Evolutionary conservation across 92 coral and sea anemone genomes (phyloP).

Genomic region (Parazoanthus darwini): DNA sequence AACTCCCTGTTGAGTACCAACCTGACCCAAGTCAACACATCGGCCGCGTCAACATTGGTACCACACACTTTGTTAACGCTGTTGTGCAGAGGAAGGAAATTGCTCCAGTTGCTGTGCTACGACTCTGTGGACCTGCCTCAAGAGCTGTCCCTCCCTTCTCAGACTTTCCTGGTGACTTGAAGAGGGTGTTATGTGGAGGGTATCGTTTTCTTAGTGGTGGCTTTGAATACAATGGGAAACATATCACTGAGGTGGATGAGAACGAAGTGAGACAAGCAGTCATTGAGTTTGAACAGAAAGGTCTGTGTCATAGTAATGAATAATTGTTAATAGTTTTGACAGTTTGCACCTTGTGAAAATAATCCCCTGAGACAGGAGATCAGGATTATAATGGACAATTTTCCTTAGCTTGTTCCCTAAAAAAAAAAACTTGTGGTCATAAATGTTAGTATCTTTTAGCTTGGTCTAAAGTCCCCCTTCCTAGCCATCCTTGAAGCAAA

Average conservation of each 20-base stretch:
- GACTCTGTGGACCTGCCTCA: conserved; percentile 93
- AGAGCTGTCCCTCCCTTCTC: conserved; percentile 80
- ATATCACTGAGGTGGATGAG: conserved; percentile 61
- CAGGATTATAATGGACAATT: too few species aligned
- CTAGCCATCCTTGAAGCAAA: too few species aligned
- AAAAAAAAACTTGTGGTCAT: too few species aligned
- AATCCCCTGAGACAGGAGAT: too few species aligned
- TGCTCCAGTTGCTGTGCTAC: conserved; percentile 76
- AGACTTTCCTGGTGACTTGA: conserved; percentile 88
- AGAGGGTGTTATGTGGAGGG: conserved; percentile 62
- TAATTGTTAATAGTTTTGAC: too few species aligned
- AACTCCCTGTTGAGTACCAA: conserved; percentile 62
- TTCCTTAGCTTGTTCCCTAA: too few species aligned
- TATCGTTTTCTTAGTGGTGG: conserved; percentile 87
- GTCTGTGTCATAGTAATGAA: conserved; percentile 26
- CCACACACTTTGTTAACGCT: conserved; percentile 97
- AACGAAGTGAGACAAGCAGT: conserved; percentile 69
- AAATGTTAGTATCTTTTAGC: too few species aligned
- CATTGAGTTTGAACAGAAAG: conserved; percentile 61
- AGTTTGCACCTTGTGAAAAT: too few species aligned
- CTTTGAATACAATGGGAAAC: conserved; percentile 71
- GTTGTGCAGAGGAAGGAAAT: conserved; percentile 80
- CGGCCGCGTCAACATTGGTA: conserved; percentile 87
- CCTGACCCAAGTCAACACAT: conserved; percentile 58
- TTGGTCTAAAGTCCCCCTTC: too few species aligned